Percentiles rank a stretch among this genome's conserved stretches.
Evolutionary conservation across 1,140 invertebrate genomes (phyloP).

Genomic region (Hylaeus volcanicus): DNA sequence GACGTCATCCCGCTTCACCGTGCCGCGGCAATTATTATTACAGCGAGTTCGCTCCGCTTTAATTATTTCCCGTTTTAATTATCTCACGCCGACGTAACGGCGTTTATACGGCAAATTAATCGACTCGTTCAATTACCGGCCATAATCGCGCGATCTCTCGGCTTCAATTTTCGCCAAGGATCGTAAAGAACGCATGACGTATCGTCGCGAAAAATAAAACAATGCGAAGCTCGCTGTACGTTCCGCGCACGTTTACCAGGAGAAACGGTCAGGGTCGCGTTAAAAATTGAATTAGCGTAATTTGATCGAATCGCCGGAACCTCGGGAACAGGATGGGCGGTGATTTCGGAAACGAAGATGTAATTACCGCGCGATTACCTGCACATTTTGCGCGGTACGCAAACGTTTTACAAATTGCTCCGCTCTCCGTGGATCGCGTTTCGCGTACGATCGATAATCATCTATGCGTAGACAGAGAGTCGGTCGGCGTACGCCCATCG

Average conservation of each 20-base stretch:
- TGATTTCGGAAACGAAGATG: too few species aligned
- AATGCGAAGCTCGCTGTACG: not conserved
- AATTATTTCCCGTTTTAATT: constrained; percentile 20
- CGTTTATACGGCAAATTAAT: constrained; percentile 12
- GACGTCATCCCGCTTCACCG: not conserved
- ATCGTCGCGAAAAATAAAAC: not conserved
- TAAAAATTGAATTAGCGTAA: too few species aligned
- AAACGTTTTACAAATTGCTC: too few species aligned
- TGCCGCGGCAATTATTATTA: constrained; percentile 6
- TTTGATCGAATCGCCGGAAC: too few species aligned
- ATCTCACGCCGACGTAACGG: constrained; percentile 1
- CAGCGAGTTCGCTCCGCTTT: constrained; percentile 7
- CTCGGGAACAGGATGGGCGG: too few species aligned
- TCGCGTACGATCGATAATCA: too few species aligned
- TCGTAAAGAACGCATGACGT: constrained; percentile 10
- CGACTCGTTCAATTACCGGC: constrained; percentile 11
- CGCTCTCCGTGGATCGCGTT: too few species aligned
- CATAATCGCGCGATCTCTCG: constrained; percentile 9
- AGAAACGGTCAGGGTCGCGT: not conserved
- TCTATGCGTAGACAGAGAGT: too few species aligned
- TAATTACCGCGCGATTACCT: too few species aligned
- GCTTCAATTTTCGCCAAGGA: not conserved
- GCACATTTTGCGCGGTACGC: too few species aligned
- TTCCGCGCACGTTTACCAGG: not conserved
- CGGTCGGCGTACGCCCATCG: too few species aligned